Conservation (phyloP, 1,140 invertebrate species). For the Drosophila grimshawi region DNA sequence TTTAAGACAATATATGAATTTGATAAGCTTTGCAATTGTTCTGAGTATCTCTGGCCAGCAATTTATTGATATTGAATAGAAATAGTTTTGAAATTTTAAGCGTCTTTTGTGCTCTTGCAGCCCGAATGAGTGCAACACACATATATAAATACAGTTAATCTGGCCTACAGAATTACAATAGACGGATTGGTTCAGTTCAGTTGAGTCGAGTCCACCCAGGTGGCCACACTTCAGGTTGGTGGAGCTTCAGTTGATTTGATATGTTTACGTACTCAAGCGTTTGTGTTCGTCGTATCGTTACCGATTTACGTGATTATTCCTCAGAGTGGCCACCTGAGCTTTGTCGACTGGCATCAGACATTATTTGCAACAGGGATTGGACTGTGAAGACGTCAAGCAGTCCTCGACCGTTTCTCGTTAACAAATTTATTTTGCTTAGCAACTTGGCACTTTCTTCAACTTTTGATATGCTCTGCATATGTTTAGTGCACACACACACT, state of each 20-base stretch:
- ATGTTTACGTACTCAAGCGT: not conserved
- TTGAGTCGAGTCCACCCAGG: not conserved
- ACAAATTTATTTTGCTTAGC: conserved; percentile 20
- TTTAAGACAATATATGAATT: too few relatives aligned
- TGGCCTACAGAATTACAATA: not conserved
- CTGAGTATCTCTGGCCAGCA: too few relatives aligned
- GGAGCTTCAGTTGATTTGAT: not conserved
- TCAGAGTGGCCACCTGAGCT: conserved; percentile 4
- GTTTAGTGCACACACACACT: conserved; percentile 13
- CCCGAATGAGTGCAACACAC: too few relatives aligned
- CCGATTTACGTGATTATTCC: conserved; percentile 30
- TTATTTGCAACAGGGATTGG: not conserved
- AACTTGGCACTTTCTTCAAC: conserved; percentile 44
- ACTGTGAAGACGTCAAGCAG: not conserved
- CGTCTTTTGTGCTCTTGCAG: too few relatives aligned
- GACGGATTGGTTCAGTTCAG: not conserved
- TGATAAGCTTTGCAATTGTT: too few relatives aligned
- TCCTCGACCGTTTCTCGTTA: conserved; percentile 17
- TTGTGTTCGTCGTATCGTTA: not conserved
- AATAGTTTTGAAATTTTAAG: too few relatives aligned
- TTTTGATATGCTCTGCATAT: conserved; percentile 42
- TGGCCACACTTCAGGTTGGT: not conserved
- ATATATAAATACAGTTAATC: not conserved
- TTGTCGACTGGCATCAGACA: not conserved
- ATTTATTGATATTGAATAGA: too few relatives aligned